phyloP scores from a whole-genome alignment of 2,113 vertebrate genomes.

The Sinocyclocheilus rhinocerous region DNA sequence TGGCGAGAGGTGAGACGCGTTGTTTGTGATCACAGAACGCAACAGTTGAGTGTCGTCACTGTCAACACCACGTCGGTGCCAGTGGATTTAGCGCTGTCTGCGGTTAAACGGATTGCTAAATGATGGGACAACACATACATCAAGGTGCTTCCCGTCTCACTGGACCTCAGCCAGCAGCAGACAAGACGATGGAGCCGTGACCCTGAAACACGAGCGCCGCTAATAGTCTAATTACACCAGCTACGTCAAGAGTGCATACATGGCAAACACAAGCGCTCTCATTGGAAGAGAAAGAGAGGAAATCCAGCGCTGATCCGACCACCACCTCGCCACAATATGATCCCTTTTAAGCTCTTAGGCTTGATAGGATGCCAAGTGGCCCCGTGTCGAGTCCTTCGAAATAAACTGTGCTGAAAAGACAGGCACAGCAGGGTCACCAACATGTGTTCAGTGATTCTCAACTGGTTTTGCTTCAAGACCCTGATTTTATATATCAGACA shows the following conservation, averaged over 20 bases:
- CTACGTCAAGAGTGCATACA: constrained; percentile 43
- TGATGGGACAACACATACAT: constrained; percentile 31
- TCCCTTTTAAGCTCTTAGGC: constrained; percentile 24
- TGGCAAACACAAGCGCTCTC: constrained; percentile 43
- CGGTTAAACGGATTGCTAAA: constrained; percentile 29
- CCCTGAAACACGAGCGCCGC: constrained; percentile 54
- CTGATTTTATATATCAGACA: not conserved
- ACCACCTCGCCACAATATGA: constrained; percentile 32
- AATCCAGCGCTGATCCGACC: constrained; percentile 42
- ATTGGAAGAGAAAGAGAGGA: constrained; percentile 30
- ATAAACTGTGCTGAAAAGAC: constrained; percentile 9
- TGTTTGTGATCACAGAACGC: not conserved
- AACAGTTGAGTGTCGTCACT: constrained; percentile 17
- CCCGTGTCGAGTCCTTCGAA: constrained; percentile 3
- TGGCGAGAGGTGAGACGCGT: constrained; percentile 6
- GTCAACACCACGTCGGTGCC: constrained; percentile 3
- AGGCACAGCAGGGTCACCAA: constrained; percentile 9
- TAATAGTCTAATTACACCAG: constrained; percentile 57
- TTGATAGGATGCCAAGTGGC: constrained; percentile 42
- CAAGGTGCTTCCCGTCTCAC: constrained; percentile 22
- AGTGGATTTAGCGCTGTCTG: constrained; percentile 20
- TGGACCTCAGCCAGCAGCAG: constrained; percentile 41
- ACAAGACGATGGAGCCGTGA: constrained; percentile 46
- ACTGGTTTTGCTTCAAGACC: not conserved
- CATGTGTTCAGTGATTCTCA: not conserved